Conservation (phyloP, 2,113 vertebrate species). For the Carlito syrichta region DNA sequence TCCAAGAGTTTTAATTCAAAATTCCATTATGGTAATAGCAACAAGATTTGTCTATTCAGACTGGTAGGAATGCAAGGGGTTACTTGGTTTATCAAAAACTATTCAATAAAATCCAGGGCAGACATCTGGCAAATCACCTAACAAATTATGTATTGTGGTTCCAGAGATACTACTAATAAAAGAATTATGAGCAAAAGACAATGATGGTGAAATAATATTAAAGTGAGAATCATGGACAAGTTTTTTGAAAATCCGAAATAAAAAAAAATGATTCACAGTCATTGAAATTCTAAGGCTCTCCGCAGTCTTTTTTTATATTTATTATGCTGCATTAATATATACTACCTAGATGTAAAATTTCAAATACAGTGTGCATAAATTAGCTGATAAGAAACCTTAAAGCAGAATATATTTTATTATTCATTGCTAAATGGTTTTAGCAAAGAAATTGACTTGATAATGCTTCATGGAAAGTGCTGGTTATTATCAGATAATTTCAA, state of each 20-base stretch:
- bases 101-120: background rate
- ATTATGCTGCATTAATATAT: slow-evolving; percentile 19
- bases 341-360: slow-evolving; percentile 30
- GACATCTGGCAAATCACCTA: background rate
- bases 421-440: slow-evolving; percentile 72
- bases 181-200: slow-evolving; percentile 19
- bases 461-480: slow-evolving; percentile 70
- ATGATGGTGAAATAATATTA: slow-evolving; percentile 13
- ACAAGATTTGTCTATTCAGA: background rate
- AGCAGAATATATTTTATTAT: slow-evolving; percentile 54
- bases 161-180: background rate
- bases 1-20: background rate
- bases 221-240: slow-evolving; percentile 11
- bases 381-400: slow-evolving; percentile 63
- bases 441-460: slow-evolving; percentile 76
- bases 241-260: slow-evolving; percentile 37
- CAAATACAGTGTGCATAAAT: slow-evolving; percentile 25
- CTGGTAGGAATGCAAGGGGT: background rate
- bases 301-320: slow-evolving; percentile 21
- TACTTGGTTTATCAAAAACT: background rate
- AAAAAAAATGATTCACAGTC: slow-evolving; percentile 43
- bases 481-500: slow-evolving; percentile 75
- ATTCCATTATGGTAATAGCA: background rate
- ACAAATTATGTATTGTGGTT: background rate
- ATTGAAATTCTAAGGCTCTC: slow-evolving; percentile 26